Evolutionary conservation across 2,888 invertebrate species (phyloP).

Genomic region (Himalopsyche tibetana): DNA sequence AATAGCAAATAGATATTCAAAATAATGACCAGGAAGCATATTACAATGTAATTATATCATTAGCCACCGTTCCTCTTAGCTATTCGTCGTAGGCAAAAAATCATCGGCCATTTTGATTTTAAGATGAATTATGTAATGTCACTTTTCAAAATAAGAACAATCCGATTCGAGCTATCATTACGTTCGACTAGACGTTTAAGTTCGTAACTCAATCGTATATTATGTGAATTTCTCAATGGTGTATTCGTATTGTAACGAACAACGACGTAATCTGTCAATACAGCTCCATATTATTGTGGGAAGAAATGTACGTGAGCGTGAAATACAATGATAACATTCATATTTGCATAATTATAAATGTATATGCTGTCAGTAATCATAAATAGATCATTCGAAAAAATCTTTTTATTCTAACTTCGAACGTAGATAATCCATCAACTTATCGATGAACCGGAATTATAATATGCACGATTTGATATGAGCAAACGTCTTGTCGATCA

Average conservation of each 20-base stretch:
- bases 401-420: not conserved
- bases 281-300: conserved; percentile 16
- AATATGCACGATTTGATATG: not conserved
- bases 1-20: too few relatives aligned
- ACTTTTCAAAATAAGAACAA: conserved; percentile 40
- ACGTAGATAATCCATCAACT: not conserved
- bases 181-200: not conserved
- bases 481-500: too few relatives aligned
- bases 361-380: conserved; percentile 6
- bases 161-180: conserved; percentile 7
- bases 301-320: conserved; percentile 34
- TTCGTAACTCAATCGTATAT: not conserved
- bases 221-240: conserved; percentile 18
- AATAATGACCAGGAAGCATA: too few relatives aligned
- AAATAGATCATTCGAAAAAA: conserved; percentile 27
- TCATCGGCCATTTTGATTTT: conserved; percentile 15
- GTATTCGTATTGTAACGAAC: not conserved
- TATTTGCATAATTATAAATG: conserved; percentile 1
- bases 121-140: conserved; percentile 3
- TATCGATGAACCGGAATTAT: too few relatives aligned
- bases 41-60: too few relatives aligned
- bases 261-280: conserved; percentile 36
- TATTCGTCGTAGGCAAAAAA: not conserved
- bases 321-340: conserved; percentile 29
- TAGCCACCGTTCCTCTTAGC: too few relatives aligned